Evolutionary conservation across 2,797 vertebrate genomes (phyloP).

Genomic region (Squalus acanthias): DNA sequence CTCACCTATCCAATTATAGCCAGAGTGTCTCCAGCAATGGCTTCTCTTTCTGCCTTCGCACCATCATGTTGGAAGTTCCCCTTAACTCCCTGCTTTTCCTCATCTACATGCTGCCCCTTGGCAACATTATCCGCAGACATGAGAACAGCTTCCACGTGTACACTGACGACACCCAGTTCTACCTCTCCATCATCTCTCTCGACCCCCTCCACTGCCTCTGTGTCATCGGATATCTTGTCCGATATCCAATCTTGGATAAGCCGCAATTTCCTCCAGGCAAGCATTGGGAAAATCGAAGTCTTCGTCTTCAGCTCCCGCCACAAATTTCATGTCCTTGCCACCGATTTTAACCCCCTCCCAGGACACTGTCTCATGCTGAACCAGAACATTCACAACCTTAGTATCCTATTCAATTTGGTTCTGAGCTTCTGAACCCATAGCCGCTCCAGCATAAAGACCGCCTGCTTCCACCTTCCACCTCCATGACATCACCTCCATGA

Average conservation of each 20-base stretch:
- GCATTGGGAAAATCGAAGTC: background rate
- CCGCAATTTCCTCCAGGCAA: constrained; percentile 54
- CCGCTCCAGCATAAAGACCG: no score
- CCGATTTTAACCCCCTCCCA: no score
- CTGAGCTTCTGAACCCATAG: no score
- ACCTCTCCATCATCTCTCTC: background rate
- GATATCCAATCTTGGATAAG: constrained; percentile 14
- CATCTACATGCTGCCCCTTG: background rate
- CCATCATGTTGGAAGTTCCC: constrained; percentile 45
- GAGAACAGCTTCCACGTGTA: no score
- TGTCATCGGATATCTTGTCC: background rate
- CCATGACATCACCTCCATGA: no score
- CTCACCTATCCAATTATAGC: background rate
- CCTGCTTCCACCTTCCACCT: no score
- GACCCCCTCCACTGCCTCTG: background rate
- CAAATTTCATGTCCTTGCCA: no score
- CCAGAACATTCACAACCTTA: no score
- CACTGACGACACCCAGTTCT: background rate
- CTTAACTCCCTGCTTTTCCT: constrained; percentile 42
- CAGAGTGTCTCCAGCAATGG: background rate
- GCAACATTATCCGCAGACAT: background rate
- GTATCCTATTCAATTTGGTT: no score
- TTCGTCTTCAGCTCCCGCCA: no score
- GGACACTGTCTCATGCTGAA: no score
- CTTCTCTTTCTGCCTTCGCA: background rate